These are phyloP conservation scores for Dugesia japonica DNA, from an alignment of 2,888 invertebrate genomes.

Conservation along the genomic window DNA sequence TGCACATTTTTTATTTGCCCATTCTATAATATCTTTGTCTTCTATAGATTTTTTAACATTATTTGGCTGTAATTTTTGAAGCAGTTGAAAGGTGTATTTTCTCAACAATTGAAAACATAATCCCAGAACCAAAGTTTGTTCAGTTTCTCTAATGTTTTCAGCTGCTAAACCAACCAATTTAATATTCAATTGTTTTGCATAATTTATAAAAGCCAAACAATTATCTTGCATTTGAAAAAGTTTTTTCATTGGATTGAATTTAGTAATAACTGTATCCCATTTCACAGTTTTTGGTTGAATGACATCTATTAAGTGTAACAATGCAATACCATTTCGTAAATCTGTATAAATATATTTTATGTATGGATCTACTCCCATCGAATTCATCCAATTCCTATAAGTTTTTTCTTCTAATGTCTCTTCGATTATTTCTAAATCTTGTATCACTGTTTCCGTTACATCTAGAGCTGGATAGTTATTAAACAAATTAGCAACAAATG, in stretches of 20 bases:
- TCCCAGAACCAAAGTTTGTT: conserved; percentile 53
- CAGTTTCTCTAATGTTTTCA: conserved; percentile 72
- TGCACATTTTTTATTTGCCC: conserved; percentile 72
- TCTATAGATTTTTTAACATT: conserved; percentile 58
- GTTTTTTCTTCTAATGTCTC: conserved; percentile 93
- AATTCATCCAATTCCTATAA: conserved; percentile 99
- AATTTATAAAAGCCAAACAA: conserved; percentile 90
- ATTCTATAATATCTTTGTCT: conserved; percentile 83
- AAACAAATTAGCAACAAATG: conserved; percentile 95
- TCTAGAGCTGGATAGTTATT: conserved; percentile 71
- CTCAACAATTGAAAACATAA: conserved; percentile 97
- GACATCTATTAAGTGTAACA: conserved; percentile 87
- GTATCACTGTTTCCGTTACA: conserved; percentile 52
- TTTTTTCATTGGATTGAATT: conserved; percentile 64
- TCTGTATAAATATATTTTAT: conserved; percentile 96
- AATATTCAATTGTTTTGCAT: conserved; percentile 63
- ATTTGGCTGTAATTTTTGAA: conserved; percentile 56
- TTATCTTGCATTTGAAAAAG: conserved; percentile 56
- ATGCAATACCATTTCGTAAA: conserved; percentile 79
- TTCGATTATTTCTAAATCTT: conserved; percentile 57
- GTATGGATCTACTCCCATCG: conserved; percentile 85
- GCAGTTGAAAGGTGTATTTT: conserved; percentile 82
- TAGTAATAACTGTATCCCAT: conserved; percentile 61
- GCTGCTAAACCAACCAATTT: conserved; percentile 34
- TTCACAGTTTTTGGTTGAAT: conserved; percentile 86